Base-by-base conservation (phyloP, 1,140 invertebrate species). In the Gerris buenoi region DNA sequence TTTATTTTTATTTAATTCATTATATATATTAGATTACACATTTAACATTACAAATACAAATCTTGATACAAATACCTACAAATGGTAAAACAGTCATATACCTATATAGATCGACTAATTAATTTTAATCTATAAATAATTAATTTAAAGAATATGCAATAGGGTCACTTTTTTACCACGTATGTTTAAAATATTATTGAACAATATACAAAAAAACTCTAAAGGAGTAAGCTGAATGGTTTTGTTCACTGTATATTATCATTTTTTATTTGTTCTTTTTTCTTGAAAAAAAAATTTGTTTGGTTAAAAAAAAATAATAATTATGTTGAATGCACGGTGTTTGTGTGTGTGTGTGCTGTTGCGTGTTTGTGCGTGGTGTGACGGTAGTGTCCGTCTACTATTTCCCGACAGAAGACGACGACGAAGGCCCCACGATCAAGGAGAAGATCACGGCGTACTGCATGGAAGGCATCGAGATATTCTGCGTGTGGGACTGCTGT, bases 401-500 rank as follows among this genome's bases (percentile, higher is more conserved):
- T 88, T 93, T 92, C 85, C 85, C 89, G 83, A 87, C 88, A 89
- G 87, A 88, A 76, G 91, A 94, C 77, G 89, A 92, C 77, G 91
- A 93, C 75, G 90, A 92, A 76, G 89, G 88, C 71, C 89, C 90
- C 22, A 93, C 89, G 59, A 82, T 91, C 68, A 94, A 93, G 78
- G 91, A 95, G 76, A 90, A 86, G 76, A 79, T 89, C 58, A 78
- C 91, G 70, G 87, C 87, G 70, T 79, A 80, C 72, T 81, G 87
- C 68, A 81, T 92, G 68, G 87, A 87, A 74, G 84, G 87, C 70
- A 90, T 95, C 73, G 91, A 96, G 79, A 84, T 94, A 69, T 91
- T 97, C 79, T 97, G 94, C 81, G 89, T 95, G 64, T 98, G 95
- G 95, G 91, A 97, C 79, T 96, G 94, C 81, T 95, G 92, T 79